Conservation (phyloP, 2,113 vertebrate genomes). For the Thalassoma bifasciatum region DNA sequence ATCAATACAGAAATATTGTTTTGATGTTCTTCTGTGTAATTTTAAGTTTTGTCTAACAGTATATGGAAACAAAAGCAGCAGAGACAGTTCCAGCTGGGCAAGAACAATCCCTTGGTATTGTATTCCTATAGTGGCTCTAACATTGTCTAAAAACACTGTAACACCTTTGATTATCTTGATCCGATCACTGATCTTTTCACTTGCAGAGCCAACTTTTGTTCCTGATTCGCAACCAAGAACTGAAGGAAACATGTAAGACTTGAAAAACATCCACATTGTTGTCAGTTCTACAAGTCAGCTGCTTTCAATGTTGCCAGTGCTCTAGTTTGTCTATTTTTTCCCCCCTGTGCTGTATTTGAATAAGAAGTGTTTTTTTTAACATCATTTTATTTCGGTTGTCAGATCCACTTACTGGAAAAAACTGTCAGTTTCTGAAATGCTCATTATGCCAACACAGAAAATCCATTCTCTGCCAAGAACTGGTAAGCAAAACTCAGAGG, state of each 20-base stretch:
- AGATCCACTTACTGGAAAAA: conserved; percentile 67
- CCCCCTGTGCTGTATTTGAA: not conserved
- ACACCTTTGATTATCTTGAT: not conserved
- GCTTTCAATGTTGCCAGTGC: not conserved
- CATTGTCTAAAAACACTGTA: not conserved
- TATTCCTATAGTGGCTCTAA: not conserved
- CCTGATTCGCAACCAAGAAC: conserved; percentile 84
- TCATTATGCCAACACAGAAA: conserved; percentile 70
- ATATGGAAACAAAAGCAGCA: conserved; percentile 62
- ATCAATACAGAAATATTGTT: no score
- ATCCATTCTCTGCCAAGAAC: conserved; percentile 23
- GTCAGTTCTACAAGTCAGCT: not conserved
- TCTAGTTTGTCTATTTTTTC: not conserved
- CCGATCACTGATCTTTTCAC: conserved; percentile 22
- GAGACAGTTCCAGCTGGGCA: conserved; percentile 49
- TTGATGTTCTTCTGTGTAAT: no score
- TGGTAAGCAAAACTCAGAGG: conserved; percentile 53
- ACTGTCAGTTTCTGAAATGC: conserved; percentile 72
- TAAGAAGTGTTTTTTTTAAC: not conserved
- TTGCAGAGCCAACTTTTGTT: conserved; percentile 82
- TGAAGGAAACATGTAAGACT: conserved; percentile 83
- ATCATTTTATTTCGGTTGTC: conserved; percentile 21
- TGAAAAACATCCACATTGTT: not conserved
- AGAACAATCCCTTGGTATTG: conserved; percentile 69
- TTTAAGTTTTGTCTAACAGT: conserved; percentile 43